phyloP scores from a whole-genome alignment of 2,797 vertebrate species.

The Pipistrellus nathusii region DNA sequence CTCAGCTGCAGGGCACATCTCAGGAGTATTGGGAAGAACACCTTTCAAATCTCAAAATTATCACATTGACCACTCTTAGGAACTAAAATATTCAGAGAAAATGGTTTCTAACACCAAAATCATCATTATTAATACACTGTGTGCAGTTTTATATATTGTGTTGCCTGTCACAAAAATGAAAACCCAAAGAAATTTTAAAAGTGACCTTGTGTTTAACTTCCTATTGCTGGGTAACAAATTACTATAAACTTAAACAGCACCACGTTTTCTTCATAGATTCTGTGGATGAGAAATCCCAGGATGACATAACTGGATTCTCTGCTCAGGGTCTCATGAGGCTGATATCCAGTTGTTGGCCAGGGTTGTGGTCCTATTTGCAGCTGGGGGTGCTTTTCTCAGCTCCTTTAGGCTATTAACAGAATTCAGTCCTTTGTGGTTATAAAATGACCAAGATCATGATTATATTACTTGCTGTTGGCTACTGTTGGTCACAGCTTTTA shows the following conservation, averaged over 20 bases:
- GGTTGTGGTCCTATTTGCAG: neutral
- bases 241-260: neutral
- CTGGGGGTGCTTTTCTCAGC: neutral
- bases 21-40: slow-evolving; percentile 58
- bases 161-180: slow-evolving; percentile 64
- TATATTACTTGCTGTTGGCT: neutral
- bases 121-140: neutral
- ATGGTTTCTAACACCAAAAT: slow-evolving; percentile 53
- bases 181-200: slow-evolving; percentile 28
- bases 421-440: neutral
- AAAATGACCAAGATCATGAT: neutral
- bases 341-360: neutral
- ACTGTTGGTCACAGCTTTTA: neutral
- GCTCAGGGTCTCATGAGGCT: neutral
- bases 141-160: neutral
- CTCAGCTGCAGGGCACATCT: slow-evolving; percentile 52
- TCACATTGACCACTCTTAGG: slow-evolving; percentile 53
- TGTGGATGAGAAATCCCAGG: neutral
- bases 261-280: neutral
- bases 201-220: neutral
- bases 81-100: slow-evolving; percentile 64
- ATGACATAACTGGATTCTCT: neutral
- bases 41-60: slow-evolving; percentile 66
- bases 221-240: neutral
- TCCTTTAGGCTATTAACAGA: neutral